Evolutionary conservation across 2,797 vertebrate species (phyloP).

Genomic region (Cheirogaleus major): DNA sequence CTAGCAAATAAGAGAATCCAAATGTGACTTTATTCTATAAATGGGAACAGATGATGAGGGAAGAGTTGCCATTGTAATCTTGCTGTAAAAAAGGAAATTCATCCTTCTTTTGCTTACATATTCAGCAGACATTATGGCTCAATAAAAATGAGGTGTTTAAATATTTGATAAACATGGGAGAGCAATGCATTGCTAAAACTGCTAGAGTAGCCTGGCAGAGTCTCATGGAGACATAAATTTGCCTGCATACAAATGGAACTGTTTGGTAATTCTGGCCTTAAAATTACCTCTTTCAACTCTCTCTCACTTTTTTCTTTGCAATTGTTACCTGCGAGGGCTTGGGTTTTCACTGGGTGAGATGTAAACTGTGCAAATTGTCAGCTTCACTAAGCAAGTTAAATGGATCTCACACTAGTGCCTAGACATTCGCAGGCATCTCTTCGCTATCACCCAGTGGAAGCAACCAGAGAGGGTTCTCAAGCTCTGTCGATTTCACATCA

Average conservation of each 20-base stretch:
- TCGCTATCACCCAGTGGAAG: constrained; percentile 51
- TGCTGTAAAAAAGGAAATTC: background rate
- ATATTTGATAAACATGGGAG: constrained; percentile 74
- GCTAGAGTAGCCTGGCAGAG: constrained; percentile 35
- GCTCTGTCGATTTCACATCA: background rate
- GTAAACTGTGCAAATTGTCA: constrained; percentile 46
- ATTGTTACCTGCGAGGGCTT: background rate
- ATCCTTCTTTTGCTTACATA: constrained; percentile 68
- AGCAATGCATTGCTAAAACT: constrained; percentile 55
- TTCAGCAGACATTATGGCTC: constrained; percentile 55
- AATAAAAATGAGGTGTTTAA: constrained; percentile 67
- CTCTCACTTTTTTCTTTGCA: constrained; percentile 40
- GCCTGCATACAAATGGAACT: constrained; percentile 60
- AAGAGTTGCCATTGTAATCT: constrained; percentile 40
- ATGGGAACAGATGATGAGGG: constrained; percentile 34
- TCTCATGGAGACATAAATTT: constrained; percentile 65
- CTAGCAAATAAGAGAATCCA: constrained; percentile 58
- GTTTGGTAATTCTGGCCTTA: constrained; percentile 49
- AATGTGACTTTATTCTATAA: constrained; percentile 46
- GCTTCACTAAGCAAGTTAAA: constrained; percentile 54
- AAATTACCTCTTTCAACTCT: constrained; percentile 49
- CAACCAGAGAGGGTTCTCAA: constrained; percentile 17
- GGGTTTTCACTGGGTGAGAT: constrained; percentile 41
- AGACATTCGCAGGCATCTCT: constrained; percentile 61
- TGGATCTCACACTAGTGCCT: background rate